Percentiles rank a stretch among this genome's conserved stretches.
Conservation (phyloP, 2,888 invertebrate genomes). For the Drosophila affinis region DNA sequence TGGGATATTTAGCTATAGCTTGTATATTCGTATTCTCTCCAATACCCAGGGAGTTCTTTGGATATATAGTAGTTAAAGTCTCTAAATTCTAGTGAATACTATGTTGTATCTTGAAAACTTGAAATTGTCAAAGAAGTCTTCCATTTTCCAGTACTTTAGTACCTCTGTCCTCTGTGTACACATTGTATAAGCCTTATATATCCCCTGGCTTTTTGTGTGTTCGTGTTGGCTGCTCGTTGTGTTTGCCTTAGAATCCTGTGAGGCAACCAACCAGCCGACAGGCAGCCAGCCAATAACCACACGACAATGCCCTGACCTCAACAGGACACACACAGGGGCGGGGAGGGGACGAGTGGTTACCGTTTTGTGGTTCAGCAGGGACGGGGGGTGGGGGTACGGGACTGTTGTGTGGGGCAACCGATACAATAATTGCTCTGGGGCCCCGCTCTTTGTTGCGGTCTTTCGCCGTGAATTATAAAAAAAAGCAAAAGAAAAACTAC, state of each 20-base stretch:
- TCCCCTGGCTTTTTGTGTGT: constrained; percentile 7
- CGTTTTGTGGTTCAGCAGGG: constrained; percentile 24
- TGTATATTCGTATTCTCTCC: no score
- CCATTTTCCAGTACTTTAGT: no score
- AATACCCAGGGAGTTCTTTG: no score
- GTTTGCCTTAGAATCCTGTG: constrained; percentile 9
- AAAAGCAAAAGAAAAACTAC: constrained; percentile 30
- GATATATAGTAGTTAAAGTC: no score
- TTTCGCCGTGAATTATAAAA: constrained; percentile 60
- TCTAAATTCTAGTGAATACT: no score
- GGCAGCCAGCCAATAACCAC: constrained; percentile 35
- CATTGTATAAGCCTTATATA: not conserved
- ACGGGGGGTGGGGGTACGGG: constrained; percentile 10
- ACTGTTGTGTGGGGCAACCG: constrained; percentile 52
- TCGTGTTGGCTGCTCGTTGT: constrained; percentile 7
- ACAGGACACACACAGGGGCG: not conserved
- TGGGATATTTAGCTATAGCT: no score
- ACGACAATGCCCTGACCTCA: constrained; percentile 38
- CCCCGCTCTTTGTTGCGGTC: constrained; percentile 61
- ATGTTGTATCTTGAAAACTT: no score
- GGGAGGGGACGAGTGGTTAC: constrained; percentile 24
- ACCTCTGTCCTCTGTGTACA: no score
- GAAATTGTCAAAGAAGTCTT: no score
- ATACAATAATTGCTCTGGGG: constrained; percentile 77
- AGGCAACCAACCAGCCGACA: constrained; percentile 1